Base-by-base conservation (phyloP, 1,140 invertebrate genomes). In the Caenorhabditis briggsae region DNA sequence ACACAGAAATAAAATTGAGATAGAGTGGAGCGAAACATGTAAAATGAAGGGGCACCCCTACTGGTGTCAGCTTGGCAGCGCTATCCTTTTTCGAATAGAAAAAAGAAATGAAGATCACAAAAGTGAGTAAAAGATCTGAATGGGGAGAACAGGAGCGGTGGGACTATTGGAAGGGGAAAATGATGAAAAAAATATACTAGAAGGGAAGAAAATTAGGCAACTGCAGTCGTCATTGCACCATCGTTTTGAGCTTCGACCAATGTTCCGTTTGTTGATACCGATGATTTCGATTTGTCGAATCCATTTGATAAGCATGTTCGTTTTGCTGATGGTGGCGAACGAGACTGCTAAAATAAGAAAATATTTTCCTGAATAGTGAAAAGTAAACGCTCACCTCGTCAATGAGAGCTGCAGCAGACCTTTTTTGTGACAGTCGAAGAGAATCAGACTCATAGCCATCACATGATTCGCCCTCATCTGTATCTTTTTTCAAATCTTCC, bases 1-100 rank as follows among this genome's bases (percentile, higher is more conserved):
- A 78, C 46, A 78, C 70, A 78, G 70, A 78, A 78, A 78, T 18
- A 78, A 78, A 50, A 8, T 78, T 78, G 70, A 78, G 70, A 78
- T 78, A 78, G 46, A 46, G 12, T 11, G 14, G 11, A 50, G 7
- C 25, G 8, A 14, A 61, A 61, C 23, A 61, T 11, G 25, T 23
- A 58, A 58, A 58, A 58, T n/a, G 18, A 16, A 18, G 18, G n/a
- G 18, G 1, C 7, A 14, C 2, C 6, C 56, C 6, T 58, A 5
- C n/a, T 58, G 6, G 16, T 18, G 12, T n/a, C 18, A 58, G 18
- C n/a, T 12, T 18, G 16, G 5, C 16, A 53, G 56, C 18, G 6
- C 18, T n/a, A n/a, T 58, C 18, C 41, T 78, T 78, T 23, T 78
- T 14, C 46, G 23, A 78, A 43, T 18, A 23, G 5, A 16, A 70